Conservation (phyloP, 2,888 invertebrate genomes). For the Drosophila pegasa region DNA sequence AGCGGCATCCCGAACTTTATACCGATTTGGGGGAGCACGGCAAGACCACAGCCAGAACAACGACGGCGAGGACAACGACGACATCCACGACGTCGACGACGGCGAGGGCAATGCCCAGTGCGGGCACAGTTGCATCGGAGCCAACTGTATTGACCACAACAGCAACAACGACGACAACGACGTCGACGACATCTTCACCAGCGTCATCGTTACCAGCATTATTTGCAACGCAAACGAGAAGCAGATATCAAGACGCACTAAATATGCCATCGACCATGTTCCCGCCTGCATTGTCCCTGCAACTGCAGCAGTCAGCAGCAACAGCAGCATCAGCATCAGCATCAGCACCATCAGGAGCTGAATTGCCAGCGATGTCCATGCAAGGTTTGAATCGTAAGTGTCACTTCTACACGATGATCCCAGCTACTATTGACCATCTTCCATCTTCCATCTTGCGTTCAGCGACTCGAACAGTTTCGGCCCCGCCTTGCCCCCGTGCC, state of each 20-base stretch:
- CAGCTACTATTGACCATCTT: conserved; percentile 3
- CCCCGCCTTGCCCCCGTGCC: neutral
- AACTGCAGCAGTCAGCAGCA: conserved; percentile 23
- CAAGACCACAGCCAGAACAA: conserved; percentile 66
- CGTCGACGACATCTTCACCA: conserved; percentile 77
- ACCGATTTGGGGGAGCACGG: conserved; percentile 65
- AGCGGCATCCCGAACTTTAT: conserved; percentile 81
- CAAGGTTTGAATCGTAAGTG: conserved; percentile 84
- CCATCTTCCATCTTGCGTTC: conserved; percentile 3
- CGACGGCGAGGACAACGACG: conserved; percentile 24
- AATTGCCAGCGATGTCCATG: conserved; percentile 80
- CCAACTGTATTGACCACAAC: conserved; percentile 21
- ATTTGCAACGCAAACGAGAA: conserved; percentile 74
- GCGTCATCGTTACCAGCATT: conserved; percentile 66
- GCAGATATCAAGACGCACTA: conserved; percentile 84
- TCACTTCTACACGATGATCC: conserved; percentile 58
- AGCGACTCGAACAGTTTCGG: conserved; percentile 10
- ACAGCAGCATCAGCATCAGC: neutral
- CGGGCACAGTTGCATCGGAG: conserved; percentile 65
- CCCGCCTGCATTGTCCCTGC: conserved; percentile 73
- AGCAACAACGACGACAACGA: conserved; percentile 63
- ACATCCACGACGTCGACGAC: conserved; percentile 59
- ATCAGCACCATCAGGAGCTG: conserved; percentile 23
- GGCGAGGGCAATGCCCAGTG: conserved; percentile 32
- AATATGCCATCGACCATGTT: conserved; percentile 84